Evolutionary conservation across 2,113 vertebrate genomes (phyloP), one percentile per base, ranked within the genome.

Genomic region (Ameiurus melas): DNA sequence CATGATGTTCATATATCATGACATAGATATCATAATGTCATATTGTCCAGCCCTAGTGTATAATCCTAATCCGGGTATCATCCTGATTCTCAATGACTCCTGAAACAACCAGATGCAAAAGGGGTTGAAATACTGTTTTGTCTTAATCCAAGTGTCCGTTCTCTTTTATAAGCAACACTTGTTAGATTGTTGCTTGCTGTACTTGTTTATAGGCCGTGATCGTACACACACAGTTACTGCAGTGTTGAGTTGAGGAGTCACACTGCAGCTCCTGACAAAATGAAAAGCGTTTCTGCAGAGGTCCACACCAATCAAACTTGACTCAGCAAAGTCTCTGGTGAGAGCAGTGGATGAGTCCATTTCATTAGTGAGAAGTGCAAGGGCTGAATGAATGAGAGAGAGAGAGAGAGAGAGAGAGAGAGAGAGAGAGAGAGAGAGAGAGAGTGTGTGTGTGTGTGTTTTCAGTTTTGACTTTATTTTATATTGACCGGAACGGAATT

Each of bases 281-380:
- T 68, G 55, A 79, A 87, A 89, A 77, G 70, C 43, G 14, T 86
- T 86, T 89, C 73, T 62, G 55, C 81, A 82, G 82, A 83, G 75
- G 47, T 86, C 62, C 64, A 57, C 85, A 79, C 85, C 77, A 77
- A 84, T 70, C 89, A 87, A 84, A 89, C 83, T 68, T 78, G 78
- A 43, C 66, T 71, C 53, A 33, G 64, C 57, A 39, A 71, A 84
- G 79, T 19, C 83, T 83, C 58, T 7, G 70, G 43, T 19, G 78
- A 84, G 60, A 84, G 27, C 3, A 60, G 57, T n/a, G 8, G 51
- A 64, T 22, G 47, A 71, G 62, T 71, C 85, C 66, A 87, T 87
- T 90, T 84, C 62, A 90, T 87, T 79, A 82, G 14, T 19, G 55
- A 78, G 10, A 85, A 43, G 47, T n/a, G n/a, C 51, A 55, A 51